Base-by-base conservation (phyloP, 1,140 invertebrate species). In the Gonioctena quinquepunctata region DNA sequence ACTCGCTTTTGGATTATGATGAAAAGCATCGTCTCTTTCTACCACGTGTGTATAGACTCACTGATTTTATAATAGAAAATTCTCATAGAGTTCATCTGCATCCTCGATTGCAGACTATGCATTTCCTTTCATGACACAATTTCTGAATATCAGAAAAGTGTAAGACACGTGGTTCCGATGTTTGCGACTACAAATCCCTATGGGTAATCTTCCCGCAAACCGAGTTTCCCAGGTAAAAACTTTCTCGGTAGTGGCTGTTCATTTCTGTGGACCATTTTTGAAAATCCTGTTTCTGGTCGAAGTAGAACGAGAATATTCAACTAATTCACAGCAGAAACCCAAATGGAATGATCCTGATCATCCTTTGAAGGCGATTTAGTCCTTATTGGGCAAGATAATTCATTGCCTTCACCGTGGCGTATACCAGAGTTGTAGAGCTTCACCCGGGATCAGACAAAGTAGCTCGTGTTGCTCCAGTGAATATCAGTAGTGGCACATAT, bases 191-290 rank as follows among this genome's bases (percentile, higher is more conserved):
- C 50, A 54, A 54, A 11, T 18, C 50, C 50, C 50, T 54, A 66
- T 66, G 64, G 48, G 48, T 23, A 13, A 59, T 28, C 48, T 66
- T 22, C 21, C 64, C 21, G 19, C 22, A 26, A 22, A 8, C 26
- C 21, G 64, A 19, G 64, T 66, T 6, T 66, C 64, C 7, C 64
- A 66, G 19, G 23, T 54, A 16, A 57, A 66, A 25, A 4, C 48
- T 63, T 66, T 66, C 60, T 59, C 64, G 7, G 18, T 50, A 16
- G 13, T 23, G 8, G 19, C 27, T 52, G 50, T 66, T n/a, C 19
- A 56, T 56, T 54, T n/a, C n/a, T n/a, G n/a, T 54, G 50, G 64
- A 6, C 64, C 48, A 5, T 66, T 66, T n/a, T n/a, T n/a, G n/a
- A n/a, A n/a, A n/a, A n/a, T n/a, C n/a, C n/a, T n/a, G n/a, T n/a